These are phyloP conservation scores for Gymnocypris eckloni DNA, from an alignment of 2,797 vertebrate genomes.

Conservation along the genomic window DNA sequence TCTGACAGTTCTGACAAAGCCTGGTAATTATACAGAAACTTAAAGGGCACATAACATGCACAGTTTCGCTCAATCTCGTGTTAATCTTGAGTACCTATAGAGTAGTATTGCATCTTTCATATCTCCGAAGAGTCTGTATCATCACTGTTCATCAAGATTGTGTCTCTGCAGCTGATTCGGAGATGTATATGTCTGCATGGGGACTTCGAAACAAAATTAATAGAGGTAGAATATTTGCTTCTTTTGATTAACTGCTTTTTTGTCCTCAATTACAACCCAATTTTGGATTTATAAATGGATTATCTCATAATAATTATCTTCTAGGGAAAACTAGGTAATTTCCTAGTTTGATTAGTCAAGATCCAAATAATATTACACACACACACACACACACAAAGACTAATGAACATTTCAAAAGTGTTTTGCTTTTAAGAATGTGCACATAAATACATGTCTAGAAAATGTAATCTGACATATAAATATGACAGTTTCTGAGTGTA, in stretches of 20 bases:
- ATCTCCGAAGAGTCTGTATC: not conserved
- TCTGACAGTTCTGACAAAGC: constrained; percentile 1
- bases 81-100: not conserved
- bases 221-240: not conserved
- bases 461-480: not conserved
- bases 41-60: not conserved
- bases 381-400: not conserved
- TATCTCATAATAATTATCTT: not conserved
- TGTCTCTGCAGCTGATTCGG: not conserved
- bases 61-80: not conserved
- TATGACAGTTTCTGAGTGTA: not conserved
- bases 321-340: not conserved
- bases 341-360: not conserved
- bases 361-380: constrained; percentile 5
- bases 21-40: not conserved
- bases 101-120: not conserved
- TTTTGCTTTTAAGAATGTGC: not conserved
- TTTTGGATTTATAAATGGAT: not conserved
- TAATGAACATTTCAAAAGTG: not conserved
- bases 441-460: not conserved
- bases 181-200: not conserved
- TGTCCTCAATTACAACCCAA: not conserved
- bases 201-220: not conserved
- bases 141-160: not conserved
- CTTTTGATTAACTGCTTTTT: not conserved